Base-by-base conservation (phyloP, 2,113 vertebrate species). In the Oreotrochilus melanogaster region DNA sequence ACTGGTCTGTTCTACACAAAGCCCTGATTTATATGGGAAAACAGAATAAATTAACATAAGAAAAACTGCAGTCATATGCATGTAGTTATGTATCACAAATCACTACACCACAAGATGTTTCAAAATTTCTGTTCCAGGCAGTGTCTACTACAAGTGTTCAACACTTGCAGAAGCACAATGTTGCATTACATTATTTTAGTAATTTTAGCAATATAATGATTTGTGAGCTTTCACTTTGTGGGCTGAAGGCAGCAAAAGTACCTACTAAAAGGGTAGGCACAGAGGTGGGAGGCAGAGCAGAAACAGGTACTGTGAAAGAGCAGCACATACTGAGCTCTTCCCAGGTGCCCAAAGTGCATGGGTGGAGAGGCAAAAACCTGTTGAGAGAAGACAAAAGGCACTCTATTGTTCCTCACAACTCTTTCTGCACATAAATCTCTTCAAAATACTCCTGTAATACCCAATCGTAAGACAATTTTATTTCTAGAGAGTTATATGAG, bases 371-470 rank as follows among this genome's bases (percentile, higher is more conserved):
- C 4, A 84, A 71, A 89, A 91, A 33, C 33, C 16, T 21, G 13
- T 2, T 50, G 2, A 31, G 17, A 78, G 51, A 70, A 73, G 54
- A 53, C 54, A 80, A 58, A 8, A 65, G 51, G 33, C 13, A 61
- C 33, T 30, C 6, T 62, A 23, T 2, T 51, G 6, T 2, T 81
- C 43, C 75, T 83, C 39, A 56, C 39, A 80, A 35, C 30, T 19
- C 33, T 51, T 14, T n/a, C 19, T 5, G 25, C 9, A 30, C 35
- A 58, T n/a, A 81, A 60, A 91, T 56, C 43, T 39, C 60, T 83
- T 78, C 45, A 89, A 88, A 94, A 74, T 62, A n/a, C 30, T 88
- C 35, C n/a, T 60, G 35, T 31, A 86, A 88, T 53, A 91, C 23
- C 25, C 70, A 81, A 71, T 62, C 28, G 62, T 51, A 35, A 73